Evolutionary conservation across 2,888 invertebrate genomes (phyloP), one percentile per base, ranked within the genome.

Genomic region (Paralinhomoeus sp.): DNA sequence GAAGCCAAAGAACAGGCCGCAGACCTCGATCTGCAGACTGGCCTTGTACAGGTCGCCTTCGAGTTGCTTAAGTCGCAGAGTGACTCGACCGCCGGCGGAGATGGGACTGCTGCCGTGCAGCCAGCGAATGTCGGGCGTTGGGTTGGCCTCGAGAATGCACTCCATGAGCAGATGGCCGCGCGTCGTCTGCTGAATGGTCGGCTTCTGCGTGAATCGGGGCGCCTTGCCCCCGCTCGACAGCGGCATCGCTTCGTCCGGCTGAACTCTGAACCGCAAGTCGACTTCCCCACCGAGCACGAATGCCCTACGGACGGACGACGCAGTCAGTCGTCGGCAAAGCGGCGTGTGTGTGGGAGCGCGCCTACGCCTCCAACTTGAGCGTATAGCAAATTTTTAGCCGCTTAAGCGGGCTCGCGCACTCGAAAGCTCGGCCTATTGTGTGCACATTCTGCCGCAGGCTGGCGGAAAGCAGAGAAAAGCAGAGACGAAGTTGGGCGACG

Each of bases 161-260:
- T 61, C 39, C 39, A 39, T 39, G 22, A 39, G 24, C 23, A 39
- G 39, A 17, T 39, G 24, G 3, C 39, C 39, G 9, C 5, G 21
- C 17, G 15, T 54, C 68, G 87, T 87, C 69, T 91, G 89, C 64
- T 85, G 75, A 68, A 91, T 91, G 57, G 84, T 78, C 50, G 89
- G 89, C 70, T 89, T 89, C 72, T 87, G 84, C 68, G 84, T 79
- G 72, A 91, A 91, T 63, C 87, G 87, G 62, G 89, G 89, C 68
- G 89, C 85, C 68, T 82, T 78, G 64, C 85, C 87, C 45, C 58
- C 61, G 27, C 27, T 27, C 12, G 27, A 5, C 27, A 27, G 7
- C 7, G 39, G 39, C 39, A 39, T 39, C 20, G 9, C 37, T 9
- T 31, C 15, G 31, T 12, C 15, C 12, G 12, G 31, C 15, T 31